Conservation (phyloP, 2,113 vertebrate species). For the Nesoenas mayeri region DNA sequence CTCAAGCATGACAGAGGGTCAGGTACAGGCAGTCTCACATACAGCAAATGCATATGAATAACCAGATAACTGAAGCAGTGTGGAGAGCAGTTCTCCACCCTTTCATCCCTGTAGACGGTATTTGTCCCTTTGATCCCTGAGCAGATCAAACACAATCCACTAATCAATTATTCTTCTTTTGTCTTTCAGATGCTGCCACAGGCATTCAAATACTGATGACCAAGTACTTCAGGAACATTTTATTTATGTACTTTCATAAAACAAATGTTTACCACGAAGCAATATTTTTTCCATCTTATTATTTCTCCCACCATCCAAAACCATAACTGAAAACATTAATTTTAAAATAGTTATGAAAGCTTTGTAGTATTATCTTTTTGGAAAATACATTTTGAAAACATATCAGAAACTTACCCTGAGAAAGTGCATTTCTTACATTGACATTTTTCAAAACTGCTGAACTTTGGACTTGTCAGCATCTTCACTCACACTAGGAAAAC, state of each 20-base stretch:
- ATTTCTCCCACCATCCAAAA: background rate
- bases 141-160: constrained; percentile 66
- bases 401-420: background rate
- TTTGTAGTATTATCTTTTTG: background rate
- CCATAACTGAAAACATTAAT: background rate
- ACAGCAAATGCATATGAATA: constrained; percentile 48
- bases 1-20: background rate
- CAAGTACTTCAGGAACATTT: constrained; percentile 59
- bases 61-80: constrained; percentile 50
- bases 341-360: background rate
- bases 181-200: constrained; percentile 60
- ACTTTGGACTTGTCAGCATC: background rate
- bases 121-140: constrained; percentile 70
- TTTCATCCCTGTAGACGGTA: constrained; percentile 67
- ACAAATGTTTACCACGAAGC: constrained; percentile 36
- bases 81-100: constrained; percentile 36
- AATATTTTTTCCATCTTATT: background rate
- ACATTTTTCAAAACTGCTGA: background rate
- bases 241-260: constrained; percentile 55
- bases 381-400: background rate
- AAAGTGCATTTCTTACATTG: background rate
- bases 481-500: background rate
- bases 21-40: constrained; percentile 9
- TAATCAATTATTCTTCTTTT: constrained; percentile 71
- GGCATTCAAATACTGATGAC: constrained; percentile 52